These are phyloP conservation scores for Thysanoteuthis rhombus DNA, from an alignment of 2,888 invertebrate species.

Conservation along the genomic window DNA sequence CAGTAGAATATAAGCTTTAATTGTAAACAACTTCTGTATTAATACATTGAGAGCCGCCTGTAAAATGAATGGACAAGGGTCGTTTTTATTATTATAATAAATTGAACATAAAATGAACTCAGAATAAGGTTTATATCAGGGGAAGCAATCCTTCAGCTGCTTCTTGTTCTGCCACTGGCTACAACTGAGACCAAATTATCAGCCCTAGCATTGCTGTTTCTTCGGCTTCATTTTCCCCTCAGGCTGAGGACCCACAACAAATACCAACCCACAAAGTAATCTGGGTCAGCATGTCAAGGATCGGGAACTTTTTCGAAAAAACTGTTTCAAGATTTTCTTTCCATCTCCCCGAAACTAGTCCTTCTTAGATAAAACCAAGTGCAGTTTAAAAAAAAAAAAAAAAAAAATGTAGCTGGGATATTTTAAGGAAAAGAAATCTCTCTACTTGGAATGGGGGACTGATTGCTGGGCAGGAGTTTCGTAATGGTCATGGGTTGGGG, in stretches of 20 bases:
- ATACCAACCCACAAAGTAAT: background rate
- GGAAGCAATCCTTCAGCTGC: background rate
- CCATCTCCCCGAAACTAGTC: background rate
- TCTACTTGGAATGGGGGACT: background rate
- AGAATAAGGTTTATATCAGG: background rate
- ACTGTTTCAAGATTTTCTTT: background rate
- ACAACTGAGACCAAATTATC: background rate
- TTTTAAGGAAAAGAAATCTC: background rate
- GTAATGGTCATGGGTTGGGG: background rate
- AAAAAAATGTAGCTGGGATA: background rate
- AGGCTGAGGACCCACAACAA: conserved; percentile 12
- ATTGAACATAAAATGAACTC: no score
- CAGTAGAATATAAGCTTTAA: no score
- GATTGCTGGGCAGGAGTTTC: background rate
- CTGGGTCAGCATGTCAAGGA: conserved; percentile 12
- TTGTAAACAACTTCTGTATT: no score
- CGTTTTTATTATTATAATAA: no score
- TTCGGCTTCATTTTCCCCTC: background rate
- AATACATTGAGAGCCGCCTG: no score
- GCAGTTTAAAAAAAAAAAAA: background rate
- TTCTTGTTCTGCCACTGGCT: background rate
- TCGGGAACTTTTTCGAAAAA: background rate
- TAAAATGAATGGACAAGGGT: no score
- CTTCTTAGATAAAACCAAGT: background rate
- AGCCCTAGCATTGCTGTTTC: background rate